Conservation (phyloP, 2,113 vertebrate genomes). For the Oreochromis niloticus region DNA sequence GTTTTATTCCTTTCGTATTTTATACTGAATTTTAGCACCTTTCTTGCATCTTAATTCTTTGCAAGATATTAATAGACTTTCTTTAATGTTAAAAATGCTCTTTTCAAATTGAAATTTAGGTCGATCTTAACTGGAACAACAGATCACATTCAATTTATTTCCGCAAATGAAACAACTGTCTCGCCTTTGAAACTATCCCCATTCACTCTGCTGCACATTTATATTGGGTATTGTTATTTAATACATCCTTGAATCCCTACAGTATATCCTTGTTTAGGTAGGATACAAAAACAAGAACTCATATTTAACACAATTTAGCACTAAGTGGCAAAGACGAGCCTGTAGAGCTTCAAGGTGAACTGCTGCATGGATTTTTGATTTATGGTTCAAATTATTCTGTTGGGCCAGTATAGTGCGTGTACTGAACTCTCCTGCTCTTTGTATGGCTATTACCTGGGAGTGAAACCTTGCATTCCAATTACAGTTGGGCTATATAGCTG, state of each 20-base stretch:
- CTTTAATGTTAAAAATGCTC: background rate
- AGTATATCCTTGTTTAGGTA: background rate
- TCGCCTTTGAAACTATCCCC: background rate
- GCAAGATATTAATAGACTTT: background rate
- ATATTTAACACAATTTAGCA: constrained; percentile 18
- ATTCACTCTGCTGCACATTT: background rate
- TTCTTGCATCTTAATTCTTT: background rate
- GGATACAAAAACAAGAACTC: constrained; percentile 12
- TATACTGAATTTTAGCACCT: background rate
- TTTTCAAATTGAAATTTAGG: background rate
- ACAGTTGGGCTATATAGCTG: constrained; percentile 45
- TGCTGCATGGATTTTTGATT: constrained; percentile 47
- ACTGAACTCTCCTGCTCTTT: constrained; percentile 42
- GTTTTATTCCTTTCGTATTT: background rate
- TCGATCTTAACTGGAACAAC: background rate
- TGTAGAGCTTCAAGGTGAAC: constrained; percentile 52
- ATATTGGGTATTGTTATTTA: background rate
- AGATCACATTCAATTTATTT: background rate
- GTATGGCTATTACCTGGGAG: constrained; percentile 46
- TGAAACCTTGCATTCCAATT: constrained; percentile 55
- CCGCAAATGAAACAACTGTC: background rate
- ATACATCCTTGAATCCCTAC: background rate
- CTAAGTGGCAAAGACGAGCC: constrained; percentile 36
- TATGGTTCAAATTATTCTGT: constrained; percentile 55
- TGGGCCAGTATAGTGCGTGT: constrained; percentile 13